A percentile compares a stretch with the other conserved stretches of the same genome.
These are phyloP conservation scores for Nothocercus julius DNA, from an alignment of 2,113 vertebrate genomes.

Conservation along the genomic window DNA sequence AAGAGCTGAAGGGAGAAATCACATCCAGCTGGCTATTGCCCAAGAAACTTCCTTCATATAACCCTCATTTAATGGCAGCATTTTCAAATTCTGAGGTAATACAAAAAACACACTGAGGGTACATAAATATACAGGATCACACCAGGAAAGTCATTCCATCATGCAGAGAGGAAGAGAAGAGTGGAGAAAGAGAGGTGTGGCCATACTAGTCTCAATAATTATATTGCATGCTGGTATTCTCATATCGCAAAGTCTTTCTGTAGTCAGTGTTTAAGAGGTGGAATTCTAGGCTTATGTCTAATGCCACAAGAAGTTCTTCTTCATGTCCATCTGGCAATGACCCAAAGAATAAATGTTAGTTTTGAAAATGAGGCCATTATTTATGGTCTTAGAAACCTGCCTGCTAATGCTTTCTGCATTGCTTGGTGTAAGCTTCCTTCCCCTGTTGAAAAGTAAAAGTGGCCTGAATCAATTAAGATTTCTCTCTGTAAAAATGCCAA, in stretches of 20 bases:
- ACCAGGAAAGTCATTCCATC: not conserved
- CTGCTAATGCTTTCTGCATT: slow-evolving; percentile 74
- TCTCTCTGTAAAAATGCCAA: slow-evolving; percentile 59
- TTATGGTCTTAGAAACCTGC: not conserved
- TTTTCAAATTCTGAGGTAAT: not conserved
- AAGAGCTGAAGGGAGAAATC: not conserved
- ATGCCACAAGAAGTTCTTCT: not conserved
- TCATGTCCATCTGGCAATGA: not conserved
- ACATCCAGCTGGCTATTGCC: not conserved
- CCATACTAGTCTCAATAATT: not conserved
- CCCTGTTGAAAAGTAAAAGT: slow-evolving; percentile 67
- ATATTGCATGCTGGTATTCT: not conserved
- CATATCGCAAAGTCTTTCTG: not conserved
- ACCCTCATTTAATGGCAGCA: not conserved
- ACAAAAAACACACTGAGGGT: not conserved
- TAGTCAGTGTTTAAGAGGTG: not conserved
- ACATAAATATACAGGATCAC: not conserved
- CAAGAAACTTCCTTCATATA: not conserved
- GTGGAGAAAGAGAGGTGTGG: not conserved
- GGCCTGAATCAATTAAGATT: slow-evolving; percentile 39
- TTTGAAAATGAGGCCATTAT: not conserved
- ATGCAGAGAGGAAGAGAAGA: not conserved
- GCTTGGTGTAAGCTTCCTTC: slow-evolving; percentile 62
- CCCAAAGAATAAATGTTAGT: not conserved
- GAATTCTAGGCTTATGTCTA: not conserved